Percentiles rank a stretch among this genome's conserved stretches.
phyloP scores from a whole-genome alignment of 2,888 invertebrate genomes.

The Dioctria linearis region DNA sequence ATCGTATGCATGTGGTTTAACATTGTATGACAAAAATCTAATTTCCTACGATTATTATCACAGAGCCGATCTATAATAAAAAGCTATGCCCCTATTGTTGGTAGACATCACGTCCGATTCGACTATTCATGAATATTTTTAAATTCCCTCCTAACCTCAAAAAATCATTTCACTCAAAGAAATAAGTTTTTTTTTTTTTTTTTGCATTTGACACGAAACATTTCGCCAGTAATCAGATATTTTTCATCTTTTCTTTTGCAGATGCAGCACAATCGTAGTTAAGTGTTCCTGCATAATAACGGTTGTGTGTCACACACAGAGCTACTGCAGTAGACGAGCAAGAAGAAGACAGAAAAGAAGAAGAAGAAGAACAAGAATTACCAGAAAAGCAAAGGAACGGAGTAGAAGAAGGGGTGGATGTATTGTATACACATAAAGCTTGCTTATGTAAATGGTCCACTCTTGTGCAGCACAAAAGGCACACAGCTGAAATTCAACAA shows the following conservation, averaged over 20 bases:
- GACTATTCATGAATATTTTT: no score
- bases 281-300: slow-evolving; percentile 14
- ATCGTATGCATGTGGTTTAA: no score
- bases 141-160: background rate
- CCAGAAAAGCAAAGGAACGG: background rate
- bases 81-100: no score
- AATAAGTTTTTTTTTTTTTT: no score
- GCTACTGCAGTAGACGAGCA: slow-evolving; percentile 1
- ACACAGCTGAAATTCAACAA: slow-evolving; percentile 34
- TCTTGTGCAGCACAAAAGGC: slow-evolving; percentile 25
- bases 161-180: background rate
- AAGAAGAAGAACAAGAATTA: slow-evolving; percentile 1
- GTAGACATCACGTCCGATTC: no score
- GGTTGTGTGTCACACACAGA: slow-evolving; percentile 19
- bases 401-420: background rate
- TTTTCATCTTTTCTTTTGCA: slow-evolving; percentile 21
- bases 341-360: slow-evolving; percentile 10
- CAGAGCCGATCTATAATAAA: no score
- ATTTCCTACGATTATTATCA: no score
- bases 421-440: background rate
- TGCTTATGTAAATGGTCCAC: slow-evolving; percentile 38
- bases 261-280: slow-evolving; percentile 22
- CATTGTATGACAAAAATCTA: no score
- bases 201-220: slow-evolving; percentile 27
- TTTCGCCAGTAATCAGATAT: slow-evolving; percentile 27